Percentiles rank a stretch among this genome's conserved stretches.
phyloP scores from a whole-genome alignment of 2,113 vertebrate species.

The Zapus hudsonius region DNA sequence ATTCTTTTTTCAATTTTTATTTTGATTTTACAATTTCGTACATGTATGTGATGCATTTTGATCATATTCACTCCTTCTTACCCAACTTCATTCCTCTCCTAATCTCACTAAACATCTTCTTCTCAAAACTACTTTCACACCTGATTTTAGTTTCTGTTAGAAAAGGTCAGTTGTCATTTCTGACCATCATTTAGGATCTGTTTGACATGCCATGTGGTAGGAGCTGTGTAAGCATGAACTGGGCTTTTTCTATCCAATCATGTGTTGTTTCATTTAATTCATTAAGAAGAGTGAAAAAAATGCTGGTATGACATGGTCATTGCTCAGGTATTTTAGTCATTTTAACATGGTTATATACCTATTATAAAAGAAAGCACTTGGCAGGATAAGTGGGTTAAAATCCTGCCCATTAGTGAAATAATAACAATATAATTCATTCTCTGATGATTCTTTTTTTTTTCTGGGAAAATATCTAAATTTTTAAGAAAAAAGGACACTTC shows the following conservation, averaged over 20 bases:
- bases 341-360: not conserved
- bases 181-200: not conserved
- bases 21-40: too few species aligned
- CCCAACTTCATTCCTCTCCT: too few species aligned
- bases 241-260: not conserved
- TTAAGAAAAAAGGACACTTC: not conserved
- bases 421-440: slow-evolving; percentile 7
- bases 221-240: not conserved
- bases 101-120: too few species aligned
- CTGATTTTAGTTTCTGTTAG: not conserved
- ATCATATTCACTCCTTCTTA: too few species aligned
- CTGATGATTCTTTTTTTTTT: not conserved
- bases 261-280: not conserved
- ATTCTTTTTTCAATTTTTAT: too few species aligned
- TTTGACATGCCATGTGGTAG: rapidly evolving
- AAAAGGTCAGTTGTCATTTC: not conserved
- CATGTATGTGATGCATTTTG: too few species aligned
- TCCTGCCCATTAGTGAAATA: not conserved
- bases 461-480: not conserved
- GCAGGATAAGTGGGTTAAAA: not conserved
- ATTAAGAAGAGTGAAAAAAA: not conserved
- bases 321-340: not conserved
- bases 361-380: not conserved
- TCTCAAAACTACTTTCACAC: too few species aligned
- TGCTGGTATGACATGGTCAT: not conserved